Evolutionary conservation across 2,888 invertebrate genomes (phyloP).

Genomic region (Aphidoletes aphidimyza): DNA sequence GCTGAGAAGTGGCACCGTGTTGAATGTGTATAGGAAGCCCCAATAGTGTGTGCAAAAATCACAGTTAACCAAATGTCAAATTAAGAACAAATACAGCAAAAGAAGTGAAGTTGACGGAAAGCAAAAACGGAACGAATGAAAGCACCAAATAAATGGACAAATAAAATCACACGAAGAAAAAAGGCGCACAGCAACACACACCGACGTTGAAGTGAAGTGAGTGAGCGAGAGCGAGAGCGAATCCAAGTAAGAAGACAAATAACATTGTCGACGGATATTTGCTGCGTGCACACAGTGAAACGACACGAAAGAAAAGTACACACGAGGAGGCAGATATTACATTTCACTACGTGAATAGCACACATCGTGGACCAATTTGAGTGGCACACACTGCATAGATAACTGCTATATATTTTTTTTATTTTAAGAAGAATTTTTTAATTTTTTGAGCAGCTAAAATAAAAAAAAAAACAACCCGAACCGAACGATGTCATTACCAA

Average conservation of each 20-base stretch:
- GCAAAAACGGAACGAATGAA: not conserved
- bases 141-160: too few relatives aligned
- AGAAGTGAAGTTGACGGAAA: not conserved
- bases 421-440: too few relatives aligned
- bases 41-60: not conserved
- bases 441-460: not conserved
- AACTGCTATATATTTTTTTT: not conserved
- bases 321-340: conserved; percentile 51
- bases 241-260: not conserved
- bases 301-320: conserved; percentile 29
- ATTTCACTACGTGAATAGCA: not conserved
- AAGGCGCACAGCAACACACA: not conserved
- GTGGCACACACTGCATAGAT: not conserved
- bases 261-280: not conserved
- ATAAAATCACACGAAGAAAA: not conserved
- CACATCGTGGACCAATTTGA: conserved; percentile 14
- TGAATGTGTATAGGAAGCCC: not conserved
- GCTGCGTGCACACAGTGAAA: conserved; percentile 40
- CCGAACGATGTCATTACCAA: conserved; percentile 59
- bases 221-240: not conserved
- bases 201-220: not conserved
- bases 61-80: not conserved
- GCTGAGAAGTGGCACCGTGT: not conserved
- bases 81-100: conserved; percentile 6
- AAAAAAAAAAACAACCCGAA: not conserved